A percentile compares a stretch with the other conserved stretches of the same genome.
phyloP scores from a whole-genome alignment of 2,888 invertebrate species.

The Glyphotaelius pellucidus region DNA sequence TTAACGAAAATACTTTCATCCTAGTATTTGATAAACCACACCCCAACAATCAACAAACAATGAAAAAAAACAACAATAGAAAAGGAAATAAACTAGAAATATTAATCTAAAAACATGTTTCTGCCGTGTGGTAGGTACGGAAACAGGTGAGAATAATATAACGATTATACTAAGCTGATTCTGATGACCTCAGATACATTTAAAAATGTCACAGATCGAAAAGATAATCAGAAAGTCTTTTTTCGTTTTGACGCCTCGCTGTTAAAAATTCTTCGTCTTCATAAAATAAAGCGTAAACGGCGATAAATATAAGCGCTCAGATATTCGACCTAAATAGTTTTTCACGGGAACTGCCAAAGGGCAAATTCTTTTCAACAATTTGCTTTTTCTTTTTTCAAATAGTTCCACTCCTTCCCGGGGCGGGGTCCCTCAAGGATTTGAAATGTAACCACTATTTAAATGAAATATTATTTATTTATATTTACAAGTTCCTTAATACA shows the following conservation, averaged over 20 bases:
- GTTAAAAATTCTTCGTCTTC: neutral
- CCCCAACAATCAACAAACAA: neutral
- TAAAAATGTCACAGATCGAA: neutral
- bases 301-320: neutral
- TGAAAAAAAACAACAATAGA: neutral
- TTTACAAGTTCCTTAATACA: too few species aligned
- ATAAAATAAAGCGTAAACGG: neutral
- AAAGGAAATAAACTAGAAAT: neutral
- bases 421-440: neutral
- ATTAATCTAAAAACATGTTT: neutral
- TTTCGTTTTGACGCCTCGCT: neutral
- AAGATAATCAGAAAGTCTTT: neutral
- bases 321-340: neutral
- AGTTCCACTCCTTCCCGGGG: neutral
- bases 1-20: neutral
- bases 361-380: neutral
- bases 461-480: neutral
- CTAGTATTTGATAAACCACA: neutral
- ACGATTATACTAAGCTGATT: neutral
- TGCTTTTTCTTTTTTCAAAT: neutral
- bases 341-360: conserved; percentile 2
- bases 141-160: neutral
- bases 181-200: neutral
- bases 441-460: neutral
- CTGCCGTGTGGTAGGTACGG: neutral